Conservation (phyloP, 2,888 invertebrate genomes). For the Myopa tessellatipennis region DNA sequence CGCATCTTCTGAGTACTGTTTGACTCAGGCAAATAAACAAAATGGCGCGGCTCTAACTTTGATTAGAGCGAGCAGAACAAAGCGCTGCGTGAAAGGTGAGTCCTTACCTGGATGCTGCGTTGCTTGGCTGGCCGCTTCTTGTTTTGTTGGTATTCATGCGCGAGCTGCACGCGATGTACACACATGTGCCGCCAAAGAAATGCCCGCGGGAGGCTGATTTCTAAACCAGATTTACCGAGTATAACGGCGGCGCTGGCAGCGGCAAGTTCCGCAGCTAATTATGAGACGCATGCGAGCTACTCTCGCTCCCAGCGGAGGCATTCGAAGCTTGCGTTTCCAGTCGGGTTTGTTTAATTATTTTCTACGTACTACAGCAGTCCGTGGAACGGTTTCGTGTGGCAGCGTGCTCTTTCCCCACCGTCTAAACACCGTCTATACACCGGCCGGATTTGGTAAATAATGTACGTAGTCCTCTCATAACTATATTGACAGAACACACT, state of each 20-base stretch:
- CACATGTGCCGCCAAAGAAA: conserved; percentile 31
- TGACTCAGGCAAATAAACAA: conserved; percentile 21
- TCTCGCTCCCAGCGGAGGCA: conserved; percentile 9
- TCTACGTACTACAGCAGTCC: too few species aligned
- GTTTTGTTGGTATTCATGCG: conserved; percentile 47
- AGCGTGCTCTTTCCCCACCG: neutral
- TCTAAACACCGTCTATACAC: neutral
- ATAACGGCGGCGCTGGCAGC: conserved; percentile 9
- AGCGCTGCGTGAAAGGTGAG: conserved; percentile 12
- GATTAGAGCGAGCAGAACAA: conserved; percentile 29
- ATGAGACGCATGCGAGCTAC: conserved; percentile 18
- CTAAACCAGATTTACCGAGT: conserved; percentile 10
- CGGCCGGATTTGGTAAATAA: conserved; percentile 30
- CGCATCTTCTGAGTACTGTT: conserved; percentile 14
- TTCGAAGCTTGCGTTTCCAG: neutral
- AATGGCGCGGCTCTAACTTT: conserved; percentile 1
- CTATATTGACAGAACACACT: conserved; percentile 5
- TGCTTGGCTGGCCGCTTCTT: conserved; percentile 31
- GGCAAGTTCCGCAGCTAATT: conserved; percentile 9
- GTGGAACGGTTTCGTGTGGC: conserved; percentile 3
- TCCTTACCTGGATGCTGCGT: conserved; percentile 23
- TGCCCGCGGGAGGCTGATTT: conserved; percentile 18
- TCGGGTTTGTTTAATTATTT: too few species aligned
- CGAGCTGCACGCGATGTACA: conserved; percentile 38
- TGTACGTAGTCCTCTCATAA: conserved; percentile 32